Evolutionary conservation across 37 sponge, comb jelly and placozoan species (phyloP), one percentile per base, ranked within the genome.

Genomic region (Diacarnus erythraeanus): DNA sequence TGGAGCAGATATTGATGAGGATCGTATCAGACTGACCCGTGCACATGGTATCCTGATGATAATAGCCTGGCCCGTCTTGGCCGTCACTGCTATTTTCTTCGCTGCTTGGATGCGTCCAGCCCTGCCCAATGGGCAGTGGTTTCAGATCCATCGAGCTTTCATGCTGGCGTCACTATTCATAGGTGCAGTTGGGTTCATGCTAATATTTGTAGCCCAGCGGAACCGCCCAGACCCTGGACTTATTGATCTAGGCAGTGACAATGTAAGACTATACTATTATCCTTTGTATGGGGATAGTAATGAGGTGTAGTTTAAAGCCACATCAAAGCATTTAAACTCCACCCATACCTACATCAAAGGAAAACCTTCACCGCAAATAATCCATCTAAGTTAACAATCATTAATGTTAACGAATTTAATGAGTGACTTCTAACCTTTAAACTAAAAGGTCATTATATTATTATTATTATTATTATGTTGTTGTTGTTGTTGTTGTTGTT

Each of bases 81-180:
- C 76, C 1, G 18, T 68, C 41, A 84, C 80, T 77, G 92, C 60
- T 35, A 78, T 81, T 23, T 92, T 87, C 85, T 87, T 92, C 54
- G 81, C 88, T 72, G 69, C 74, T 18, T 80, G 71, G 80, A 92
- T 92, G 92, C 87, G 74, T 36, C 85, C 84, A 3, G 81, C 81
- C 3, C 66, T 92, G 54, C 88, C 81, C 44, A 92, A 81, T 76
- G 85, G 90, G 68, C 59, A 72, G 39, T 92, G 92, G 92, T 92
- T 92, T 60, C 84, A 84, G 74, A 42, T 90, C 0, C 92, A 91
- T 36, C 71, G 92, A 22, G 84, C 84, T 2, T 41, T 91, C 42
- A 76, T 83, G 72, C 12, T 91, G 26, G 42, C 63, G 8, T 69
- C 87, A 10, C 71, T 91, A 10, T 65, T 83, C 57, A 36, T 83